Percentiles rank a stretch among this genome's conserved stretches.
These are phyloP conservation scores for Bettongia penicillata DNA, from an alignment of 2,113 vertebrate genomes.

Conservation along the genomic window DNA sequence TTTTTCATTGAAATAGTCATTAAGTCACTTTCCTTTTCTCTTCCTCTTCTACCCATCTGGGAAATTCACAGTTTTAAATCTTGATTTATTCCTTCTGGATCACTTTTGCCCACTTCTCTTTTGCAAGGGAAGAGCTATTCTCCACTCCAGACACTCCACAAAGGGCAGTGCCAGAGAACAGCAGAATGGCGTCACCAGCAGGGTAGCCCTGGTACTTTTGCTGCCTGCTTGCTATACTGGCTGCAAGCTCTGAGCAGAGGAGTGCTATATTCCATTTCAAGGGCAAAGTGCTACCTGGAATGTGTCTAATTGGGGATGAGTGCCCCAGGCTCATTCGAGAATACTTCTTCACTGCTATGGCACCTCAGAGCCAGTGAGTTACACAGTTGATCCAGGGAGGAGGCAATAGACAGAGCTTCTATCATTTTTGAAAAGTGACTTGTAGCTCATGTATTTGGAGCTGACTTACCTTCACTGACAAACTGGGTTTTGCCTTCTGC, in stretches of 20 bases:
- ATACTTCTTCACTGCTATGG: background rate
- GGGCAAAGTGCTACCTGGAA: no score
- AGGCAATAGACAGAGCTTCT: background rate
- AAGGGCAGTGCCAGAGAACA: background rate
- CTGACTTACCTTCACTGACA: background rate
- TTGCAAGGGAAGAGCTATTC: background rate
- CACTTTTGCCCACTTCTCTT: background rate
- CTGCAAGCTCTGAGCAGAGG: background rate
- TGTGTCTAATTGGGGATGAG: background rate
- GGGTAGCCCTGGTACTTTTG: background rate
- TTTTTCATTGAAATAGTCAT: background rate
- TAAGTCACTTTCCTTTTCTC: background rate
- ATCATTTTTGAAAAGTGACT: background rate
- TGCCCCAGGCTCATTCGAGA: background rate
- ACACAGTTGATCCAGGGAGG: background rate
- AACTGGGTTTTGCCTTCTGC: background rate
- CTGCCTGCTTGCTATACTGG: background rate
- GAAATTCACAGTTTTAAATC: background rate
- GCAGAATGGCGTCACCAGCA: accelerated
- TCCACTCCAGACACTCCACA: background rate
- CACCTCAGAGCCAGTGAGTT: accelerated
- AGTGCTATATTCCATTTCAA: background rate
- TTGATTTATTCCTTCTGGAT: background rate
- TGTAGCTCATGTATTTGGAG: background rate
- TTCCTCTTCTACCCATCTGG: background rate